These are phyloP conservation scores for Allolobophora icterica DNA, from an alignment of 2,888 invertebrate genomes.

Conservation along the genomic window DNA sequence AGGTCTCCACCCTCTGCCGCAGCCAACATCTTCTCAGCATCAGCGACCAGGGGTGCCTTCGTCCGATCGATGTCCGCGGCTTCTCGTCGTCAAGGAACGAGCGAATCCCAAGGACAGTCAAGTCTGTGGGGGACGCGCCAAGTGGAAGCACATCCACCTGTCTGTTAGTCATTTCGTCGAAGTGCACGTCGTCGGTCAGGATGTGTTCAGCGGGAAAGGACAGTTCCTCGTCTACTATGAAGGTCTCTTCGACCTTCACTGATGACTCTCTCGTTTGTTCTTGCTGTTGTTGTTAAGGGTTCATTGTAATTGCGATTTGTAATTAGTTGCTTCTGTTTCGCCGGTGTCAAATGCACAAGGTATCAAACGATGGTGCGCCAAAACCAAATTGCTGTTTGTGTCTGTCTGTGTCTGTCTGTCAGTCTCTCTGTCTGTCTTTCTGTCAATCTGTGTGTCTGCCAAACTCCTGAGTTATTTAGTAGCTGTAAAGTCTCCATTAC, in stretches of 20 bases:
- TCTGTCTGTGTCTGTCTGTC: too few relatives aligned
- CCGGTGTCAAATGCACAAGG: too few relatives aligned
- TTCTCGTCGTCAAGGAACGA: constrained; percentile 37
- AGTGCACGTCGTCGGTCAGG: constrained; percentile 45
- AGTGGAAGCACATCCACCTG: constrained; percentile 40
- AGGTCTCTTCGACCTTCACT: constrained; percentile 32
- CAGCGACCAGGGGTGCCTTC: background rate
- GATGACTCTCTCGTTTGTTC: background rate
- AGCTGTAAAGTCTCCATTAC: too few relatives aligned
- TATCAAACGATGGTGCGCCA: too few relatives aligned
- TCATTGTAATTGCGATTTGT: background rate
- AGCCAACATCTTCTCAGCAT: background rate
- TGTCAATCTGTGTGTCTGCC: too few relatives aligned
- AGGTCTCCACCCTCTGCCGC: background rate
- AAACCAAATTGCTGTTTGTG: too few relatives aligned
- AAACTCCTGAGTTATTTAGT: too few relatives aligned
- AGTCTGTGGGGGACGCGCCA: constrained; percentile 38
- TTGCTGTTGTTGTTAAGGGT: background rate
- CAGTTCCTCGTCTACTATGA: constrained; percentile 49
- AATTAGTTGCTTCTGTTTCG: too few relatives aligned
- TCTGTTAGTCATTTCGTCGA: constrained; percentile 43
- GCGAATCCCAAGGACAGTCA: constrained; percentile 39
- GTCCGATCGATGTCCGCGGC: background rate
- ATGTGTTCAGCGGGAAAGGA: constrained; percentile 39
- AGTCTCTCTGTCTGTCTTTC: too few relatives aligned